A percentile compares a stretch with the other conserved stretches of the same genome.
phyloP scores from a whole-genome alignment of 1,140 invertebrate species.

The Rhopalosiphum padi region DNA sequence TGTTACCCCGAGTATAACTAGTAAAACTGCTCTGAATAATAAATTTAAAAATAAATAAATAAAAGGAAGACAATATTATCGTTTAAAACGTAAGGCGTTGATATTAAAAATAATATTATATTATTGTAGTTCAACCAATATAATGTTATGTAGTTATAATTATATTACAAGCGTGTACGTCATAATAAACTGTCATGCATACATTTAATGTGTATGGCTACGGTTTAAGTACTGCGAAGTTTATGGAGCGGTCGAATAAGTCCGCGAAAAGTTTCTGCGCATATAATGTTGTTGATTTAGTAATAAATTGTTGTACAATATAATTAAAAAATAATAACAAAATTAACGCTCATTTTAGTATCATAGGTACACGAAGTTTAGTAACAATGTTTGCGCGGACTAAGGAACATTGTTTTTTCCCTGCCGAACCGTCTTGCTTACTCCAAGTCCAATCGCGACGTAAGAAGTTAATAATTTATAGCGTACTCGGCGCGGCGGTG shows the following conservation, averaged over 20 bases:
- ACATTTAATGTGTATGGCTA: too few relatives aligned
- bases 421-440: neutral
- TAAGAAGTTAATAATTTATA: constrained; percentile 43
- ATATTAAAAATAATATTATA: neutral
- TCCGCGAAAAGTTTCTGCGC: too few relatives aligned
- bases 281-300: neutral
- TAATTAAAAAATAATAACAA: neutral
- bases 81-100: neutral
- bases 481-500: neutral
- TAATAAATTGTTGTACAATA: neutral
- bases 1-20: neutral
- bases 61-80: neutral
- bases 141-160: neutral
- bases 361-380: neutral
- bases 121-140: neutral
- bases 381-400: neutral
- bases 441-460: neutral
- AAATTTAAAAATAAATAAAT: neutral
- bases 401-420: neutral
- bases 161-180: neutral
- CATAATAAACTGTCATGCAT: neutral
- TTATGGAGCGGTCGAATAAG: neutral
- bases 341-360: neutral
- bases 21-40: neutral
- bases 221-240: neutral